Percentiles rank a stretch among this genome's conserved stretches.
Evolutionary conservation across 2,797 vertebrate species (phyloP).

Genomic region (Neosilurus hyrtlii): DNA sequence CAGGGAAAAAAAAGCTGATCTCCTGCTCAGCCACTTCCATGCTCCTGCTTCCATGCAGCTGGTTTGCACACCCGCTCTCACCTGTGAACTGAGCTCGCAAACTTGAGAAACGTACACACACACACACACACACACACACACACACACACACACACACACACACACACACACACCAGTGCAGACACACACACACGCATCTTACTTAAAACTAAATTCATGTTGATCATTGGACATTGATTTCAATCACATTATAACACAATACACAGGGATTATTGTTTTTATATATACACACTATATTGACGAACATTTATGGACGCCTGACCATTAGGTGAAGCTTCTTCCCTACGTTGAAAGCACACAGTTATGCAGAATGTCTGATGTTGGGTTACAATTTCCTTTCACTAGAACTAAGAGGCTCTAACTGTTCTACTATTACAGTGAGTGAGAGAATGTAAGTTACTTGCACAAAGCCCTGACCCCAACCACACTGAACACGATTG

Average conservation of each 20-base stretch:
- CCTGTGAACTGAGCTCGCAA: slow-evolving; percentile 74
- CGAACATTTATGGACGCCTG: too few species aligned
- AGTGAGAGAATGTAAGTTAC: too few species aligned
- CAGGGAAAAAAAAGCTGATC: slow-evolving; percentile 85
- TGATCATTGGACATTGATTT: background rate
- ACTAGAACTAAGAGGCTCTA: too few species aligned
- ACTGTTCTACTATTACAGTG: too few species aligned
- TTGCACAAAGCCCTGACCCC: too few species aligned
- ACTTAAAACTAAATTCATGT: background rate
- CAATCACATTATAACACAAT: background rate
- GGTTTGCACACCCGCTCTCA: slow-evolving; percentile 70
- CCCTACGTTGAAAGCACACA: too few species aligned
- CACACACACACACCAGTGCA: background rate
- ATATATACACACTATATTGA: too few species aligned
- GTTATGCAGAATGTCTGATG: too few species aligned
- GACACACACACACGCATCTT: background rate
- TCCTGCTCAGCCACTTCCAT: slow-evolving; percentile 73
- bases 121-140: background rate
- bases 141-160: background rate
- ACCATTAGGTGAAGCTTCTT: too few species aligned
- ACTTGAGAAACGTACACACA: slow-evolving; percentile 61
- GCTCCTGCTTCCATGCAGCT: slow-evolving; percentile 84
- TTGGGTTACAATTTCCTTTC: too few species aligned
- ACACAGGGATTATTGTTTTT: background rate
- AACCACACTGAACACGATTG: too few species aligned